Evolutionary conservation across 2,888 invertebrate species (phyloP).

Genomic region (Campoletis raptor): DNA sequence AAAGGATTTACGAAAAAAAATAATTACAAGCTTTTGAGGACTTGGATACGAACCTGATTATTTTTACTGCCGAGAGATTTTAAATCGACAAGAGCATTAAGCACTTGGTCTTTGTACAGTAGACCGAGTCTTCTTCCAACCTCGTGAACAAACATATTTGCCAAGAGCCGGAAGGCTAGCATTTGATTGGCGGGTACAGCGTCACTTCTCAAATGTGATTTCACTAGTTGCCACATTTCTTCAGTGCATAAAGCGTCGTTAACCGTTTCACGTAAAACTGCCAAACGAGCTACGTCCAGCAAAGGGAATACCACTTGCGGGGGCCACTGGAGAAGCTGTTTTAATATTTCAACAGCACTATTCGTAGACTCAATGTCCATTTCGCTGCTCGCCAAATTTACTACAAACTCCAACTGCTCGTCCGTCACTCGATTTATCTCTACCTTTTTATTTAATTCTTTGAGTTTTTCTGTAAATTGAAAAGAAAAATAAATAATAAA

Average conservation of each 20-base stretch:
- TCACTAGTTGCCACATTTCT: constrained; percentile 84
- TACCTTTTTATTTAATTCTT: constrained; percentile 90
- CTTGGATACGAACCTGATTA: constrained; percentile 86
- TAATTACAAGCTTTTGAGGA: not conserved
- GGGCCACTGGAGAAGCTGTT: constrained; percentile 80
- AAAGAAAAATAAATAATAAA: not conserved
- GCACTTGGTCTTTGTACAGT: constrained; percentile 86
- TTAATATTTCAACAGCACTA: constrained; percentile 73
- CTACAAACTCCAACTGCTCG: constrained; percentile 87
- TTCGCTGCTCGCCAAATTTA: constrained; percentile 86
- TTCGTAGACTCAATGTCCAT: constrained; percentile 63
- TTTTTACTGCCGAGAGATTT: constrained; percentile 87
- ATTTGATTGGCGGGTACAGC: constrained; percentile 90
- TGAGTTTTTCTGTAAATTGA: constrained; percentile 79
- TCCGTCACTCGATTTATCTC: constrained; percentile 87
- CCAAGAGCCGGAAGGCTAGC: constrained; percentile 91
- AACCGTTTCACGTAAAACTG: constrained; percentile 90
- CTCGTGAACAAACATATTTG: constrained; percentile 92
- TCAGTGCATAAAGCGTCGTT: constrained; percentile 86
- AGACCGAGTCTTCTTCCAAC: constrained; percentile 88
- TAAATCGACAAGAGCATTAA: constrained; percentile 86
- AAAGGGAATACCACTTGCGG: constrained; percentile 93
- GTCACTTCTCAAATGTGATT: constrained; percentile 83
- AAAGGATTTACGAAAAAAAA: not conserved
- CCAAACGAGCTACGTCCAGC: constrained; percentile 94